Base-by-base conservation (phyloP, 2,888 invertebrate genomes). In the Xanthia togata region DNA sequence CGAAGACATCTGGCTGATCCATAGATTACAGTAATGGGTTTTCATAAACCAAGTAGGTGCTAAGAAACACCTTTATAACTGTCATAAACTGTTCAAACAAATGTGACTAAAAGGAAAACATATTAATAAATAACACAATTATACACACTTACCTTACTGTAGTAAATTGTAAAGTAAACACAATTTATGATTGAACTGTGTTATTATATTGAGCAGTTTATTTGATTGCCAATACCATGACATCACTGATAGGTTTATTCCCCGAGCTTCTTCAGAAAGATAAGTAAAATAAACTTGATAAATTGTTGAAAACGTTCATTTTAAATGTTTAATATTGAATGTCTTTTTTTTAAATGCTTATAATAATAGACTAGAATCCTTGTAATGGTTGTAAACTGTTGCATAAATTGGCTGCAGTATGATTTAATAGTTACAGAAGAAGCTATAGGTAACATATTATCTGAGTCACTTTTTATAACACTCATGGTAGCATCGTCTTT, bases 161-260 rank as follows among this genome's bases (percentile, higher is more conserved):
- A 26, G 41, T 72, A 17, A 72, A 68, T 64, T 17, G 63, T 59
- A 64, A 69, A 75, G 44, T 53, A 69, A 67, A 63, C 55, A 75
- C 26, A 26, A 26, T 65, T 59, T 59, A 68, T 44, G 26, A 44
- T 26, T 35, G 11, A 50, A 63, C 57, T 50, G 17, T 17, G 14
- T 62, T 0, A 47, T 65, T n/a, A 55, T 41, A 73, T 26, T 47
- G 47, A 62, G 47, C 2, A 5, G n/a, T 74, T 55, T 79, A 79
- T 75, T 68, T 63, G 68, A 62, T 65, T 55, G 17, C 17, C 26
- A 57, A 75, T 75, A 44, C 50, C 50, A 67, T 75, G 67, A 53
- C 41, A 53, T 79, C 62, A 79, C 41, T 44, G n/a, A 57, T 44
- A 80, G 41, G 50, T 79, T 80, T 68, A 68, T 57, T 35, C 63